phyloP scores from a whole-genome alignment of 2,113 vertebrate genomes.

The Solea solea region DNA sequence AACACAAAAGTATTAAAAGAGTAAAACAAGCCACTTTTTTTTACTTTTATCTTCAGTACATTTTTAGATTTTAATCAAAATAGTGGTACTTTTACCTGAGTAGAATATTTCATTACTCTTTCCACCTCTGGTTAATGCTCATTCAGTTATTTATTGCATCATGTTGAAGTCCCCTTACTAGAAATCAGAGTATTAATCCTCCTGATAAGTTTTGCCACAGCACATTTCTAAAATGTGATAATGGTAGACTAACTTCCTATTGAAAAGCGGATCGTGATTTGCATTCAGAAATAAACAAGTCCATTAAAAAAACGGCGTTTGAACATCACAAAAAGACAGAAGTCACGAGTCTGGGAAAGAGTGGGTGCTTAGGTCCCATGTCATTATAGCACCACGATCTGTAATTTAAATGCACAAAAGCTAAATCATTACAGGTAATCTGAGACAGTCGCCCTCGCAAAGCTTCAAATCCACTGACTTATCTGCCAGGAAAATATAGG shows the following conservation, averaged over 20 bases:
- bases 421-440: slow-evolving; percentile 63
- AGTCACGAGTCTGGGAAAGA: slow-evolving; percentile 58
- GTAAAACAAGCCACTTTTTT: too few relatives aligned
- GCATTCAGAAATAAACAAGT: slow-evolving; percentile 43
- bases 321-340: slow-evolving; percentile 48
- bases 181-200: not conserved
- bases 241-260: slow-evolving; percentile 12
- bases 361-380: slow-evolving; percentile 14
- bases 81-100: too few relatives aligned
- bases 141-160: not conserved
- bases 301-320: slow-evolving; percentile 40
- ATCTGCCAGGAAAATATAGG: slow-evolving; percentile 24
- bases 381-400: slow-evolving; percentile 36
- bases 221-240: too few relatives aligned
- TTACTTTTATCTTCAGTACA: too few relatives aligned
- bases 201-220: too few relatives aligned
- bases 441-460: not conserved
- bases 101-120: too few relatives aligned
- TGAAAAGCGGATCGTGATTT: slow-evolving; percentile 48
- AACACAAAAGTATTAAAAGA: too few relatives aligned
- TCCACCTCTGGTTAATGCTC: not conserved
- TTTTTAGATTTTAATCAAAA: too few relatives aligned
- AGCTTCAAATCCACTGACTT: slow-evolving; percentile 9
- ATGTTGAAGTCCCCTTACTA: slow-evolving; percentile 1
- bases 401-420: slow-evolving; percentile 61